phyloP scores from a whole-genome alignment of 2,888 invertebrate genomes.

The Ennomos fuscantarius region DNA sequence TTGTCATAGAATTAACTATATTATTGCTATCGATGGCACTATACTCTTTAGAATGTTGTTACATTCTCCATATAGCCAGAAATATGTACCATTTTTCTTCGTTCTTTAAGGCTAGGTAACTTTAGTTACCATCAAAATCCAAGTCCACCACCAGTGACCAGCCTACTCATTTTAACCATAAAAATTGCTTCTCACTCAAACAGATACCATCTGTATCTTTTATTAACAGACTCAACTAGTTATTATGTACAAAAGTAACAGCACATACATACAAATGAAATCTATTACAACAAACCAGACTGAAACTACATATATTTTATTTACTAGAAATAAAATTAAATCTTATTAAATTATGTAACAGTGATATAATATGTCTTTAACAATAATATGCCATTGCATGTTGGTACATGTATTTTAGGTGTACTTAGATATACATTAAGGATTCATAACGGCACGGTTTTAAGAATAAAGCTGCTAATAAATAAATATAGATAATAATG shows the following conservation, averaged over 20 bases:
- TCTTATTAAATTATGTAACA: constrained; percentile 7
- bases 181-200: constrained; percentile 31
- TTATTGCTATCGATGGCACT: constrained; percentile 69
- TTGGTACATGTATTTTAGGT: constrained; percentile 3
- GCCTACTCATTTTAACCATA: constrained; percentile 41
- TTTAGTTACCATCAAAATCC: constrained; percentile 1
- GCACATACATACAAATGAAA: constrained; percentile 14
- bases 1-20: constrained; percentile 63
- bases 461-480: constrained; percentile 7
- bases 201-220: constrained; percentile 30
- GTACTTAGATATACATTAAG: not conserved
- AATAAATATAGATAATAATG: constrained; percentile 7
- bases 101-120: not conserved
- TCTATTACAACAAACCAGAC: constrained; percentile 13
- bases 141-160: constrained; percentile 23
- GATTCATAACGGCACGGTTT: too few relatives aligned
- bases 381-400: too few relatives aligned
- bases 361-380: not conserved
- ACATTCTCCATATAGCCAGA: constrained; percentile 63
- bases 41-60: constrained; percentile 69
- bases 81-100: constrained; percentile 66
- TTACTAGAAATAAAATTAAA: constrained; percentile 5
- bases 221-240: constrained; percentile 10
- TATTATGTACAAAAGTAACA: constrained; percentile 30
- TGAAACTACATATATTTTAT: not conserved